Evolutionary conservation across 2,888 invertebrate species (phyloP).

Genomic region (Andrena praecox): DNA sequence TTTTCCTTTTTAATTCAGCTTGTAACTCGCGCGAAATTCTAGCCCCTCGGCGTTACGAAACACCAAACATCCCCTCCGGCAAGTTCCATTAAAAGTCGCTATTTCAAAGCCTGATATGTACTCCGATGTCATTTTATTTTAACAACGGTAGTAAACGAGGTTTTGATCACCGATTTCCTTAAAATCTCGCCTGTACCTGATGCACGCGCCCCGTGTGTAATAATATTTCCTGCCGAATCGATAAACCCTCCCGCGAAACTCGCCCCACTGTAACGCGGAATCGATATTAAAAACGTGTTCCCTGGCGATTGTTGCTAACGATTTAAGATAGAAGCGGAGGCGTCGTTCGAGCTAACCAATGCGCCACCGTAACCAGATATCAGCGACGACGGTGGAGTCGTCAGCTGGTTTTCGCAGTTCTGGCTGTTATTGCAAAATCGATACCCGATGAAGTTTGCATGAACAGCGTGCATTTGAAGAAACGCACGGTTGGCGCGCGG

Average conservation of each 20-base stretch:
- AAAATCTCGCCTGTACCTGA: too few species aligned
- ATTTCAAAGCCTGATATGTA: background rate
- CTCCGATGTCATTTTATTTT: background rate
- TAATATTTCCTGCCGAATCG: background rate
- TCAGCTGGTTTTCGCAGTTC: slow-evolving; percentile 47
- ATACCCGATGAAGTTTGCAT: slow-evolving; percentile 59
- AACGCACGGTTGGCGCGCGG: slow-evolving; percentile 13
- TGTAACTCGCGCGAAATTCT: slow-evolving; percentile 29
- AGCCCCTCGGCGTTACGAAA: background rate
- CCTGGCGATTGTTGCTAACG: slow-evolving; percentile 17
- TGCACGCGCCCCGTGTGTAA: too few species aligned
- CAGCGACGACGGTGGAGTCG: slow-evolving; percentile 29
- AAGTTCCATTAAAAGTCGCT: slow-evolving; percentile 3
- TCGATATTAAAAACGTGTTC: slow-evolving; percentile 5
- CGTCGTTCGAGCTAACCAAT: slow-evolving; percentile 1
- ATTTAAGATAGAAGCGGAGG: slow-evolving; percentile 22
- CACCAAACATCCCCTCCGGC: background rate
- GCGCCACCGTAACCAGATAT: slow-evolving; percentile 26
- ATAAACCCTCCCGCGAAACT: background rate
- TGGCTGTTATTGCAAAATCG: slow-evolving; percentile 56
- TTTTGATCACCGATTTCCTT: too few species aligned
- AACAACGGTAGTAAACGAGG: background rate
- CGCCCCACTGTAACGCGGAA: background rate
- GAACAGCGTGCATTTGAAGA: slow-evolving; percentile 43
- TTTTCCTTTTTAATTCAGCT: slow-evolving; percentile 44